Evolutionary conservation across 2,888 invertebrate species (phyloP), one percentile per base, ranked within the genome.

Genomic region (Leptinotarsa juncta): DNA sequence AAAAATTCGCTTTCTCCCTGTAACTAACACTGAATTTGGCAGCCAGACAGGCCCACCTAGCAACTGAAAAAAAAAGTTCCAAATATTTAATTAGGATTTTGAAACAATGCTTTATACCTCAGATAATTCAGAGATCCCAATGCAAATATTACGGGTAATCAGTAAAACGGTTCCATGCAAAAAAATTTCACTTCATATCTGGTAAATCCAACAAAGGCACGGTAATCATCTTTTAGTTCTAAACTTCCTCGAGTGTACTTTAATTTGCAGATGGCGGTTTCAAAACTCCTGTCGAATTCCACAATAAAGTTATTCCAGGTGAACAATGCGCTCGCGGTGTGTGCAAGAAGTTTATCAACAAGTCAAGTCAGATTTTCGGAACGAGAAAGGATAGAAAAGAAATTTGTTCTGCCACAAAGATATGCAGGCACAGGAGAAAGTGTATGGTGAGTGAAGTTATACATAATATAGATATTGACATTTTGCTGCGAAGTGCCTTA

Each of bases 401-500:
- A 94, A 86, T 94, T 95, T 83, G 89, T 89, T 65, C 88, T 95
- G 70, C 95, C 95, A 2, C 87, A 90, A 53, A 90, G 94, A 62
- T 94, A 93, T 82, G 91, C 91, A 72, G 92, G 93, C 78, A 93
- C 93, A 65, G 94, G 94, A 85, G 93, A 93, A 85, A 96, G 95
- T 88, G 94, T 96, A 12, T 96, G 96, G 96, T 96, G 89, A 91
- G 79, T 72, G 20, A 20, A 32, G 50, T 55, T n/a, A 15, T 60
- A 42, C 42, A 42, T 42, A 12, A 42, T 42, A 10, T 10, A 42
- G 10, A 42, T 3, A 42, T 42, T 3, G 42, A 42, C 3, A 42
- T 42, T 42, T 42, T 10, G 42, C 42, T 42, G 42, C 42, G 42
- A 42, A 12, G 3, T 42, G 42, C 2, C 3, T 42, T 10, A 10